Evolutionary conservation across 2,113 vertebrate genomes (phyloP).

Genomic region (Corydoras maculifer): DNA sequence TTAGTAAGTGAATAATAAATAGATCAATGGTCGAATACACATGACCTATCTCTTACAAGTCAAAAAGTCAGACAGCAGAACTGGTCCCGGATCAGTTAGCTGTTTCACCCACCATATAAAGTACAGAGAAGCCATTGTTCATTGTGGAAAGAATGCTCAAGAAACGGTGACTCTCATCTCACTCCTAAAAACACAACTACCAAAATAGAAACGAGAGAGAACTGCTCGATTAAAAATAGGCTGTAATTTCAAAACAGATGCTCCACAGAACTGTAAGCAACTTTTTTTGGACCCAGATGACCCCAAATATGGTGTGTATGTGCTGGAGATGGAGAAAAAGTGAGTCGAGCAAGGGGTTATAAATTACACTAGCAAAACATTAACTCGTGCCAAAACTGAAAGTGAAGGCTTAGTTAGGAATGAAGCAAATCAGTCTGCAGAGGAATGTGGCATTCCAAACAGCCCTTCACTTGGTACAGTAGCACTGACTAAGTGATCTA

Average conservation of each 20-base stretch:
- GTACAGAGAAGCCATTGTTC: constrained; percentile 61
- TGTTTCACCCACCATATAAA: not conserved
- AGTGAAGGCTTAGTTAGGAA: constrained; percentile 28
- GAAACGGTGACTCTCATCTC: constrained; percentile 54
- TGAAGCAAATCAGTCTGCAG: constrained; percentile 19
- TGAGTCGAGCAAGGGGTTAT: constrained; percentile 3
- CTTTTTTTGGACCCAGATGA: constrained; percentile 15
- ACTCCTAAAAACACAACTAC: constrained; percentile 53
- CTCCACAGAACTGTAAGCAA: constrained; percentile 36
- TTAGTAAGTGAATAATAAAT: constrained; percentile 2
- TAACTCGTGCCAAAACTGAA: constrained; percentile 17
- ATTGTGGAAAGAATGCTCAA: constrained; percentile 56
- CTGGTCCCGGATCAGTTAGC: constrained; percentile 23
- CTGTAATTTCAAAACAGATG: constrained; percentile 41
- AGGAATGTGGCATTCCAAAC: not conserved
- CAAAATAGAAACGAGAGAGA: constrained; percentile 57
- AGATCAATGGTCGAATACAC: not conserved
- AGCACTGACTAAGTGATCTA: not conserved
- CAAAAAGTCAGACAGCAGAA: not conserved
- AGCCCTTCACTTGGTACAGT: not conserved
- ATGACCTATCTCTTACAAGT: constrained; percentile 15
- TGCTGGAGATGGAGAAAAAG: constrained; percentile 1
- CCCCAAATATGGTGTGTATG: constrained; percentile 20
- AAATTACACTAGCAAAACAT: constrained; percentile 17
- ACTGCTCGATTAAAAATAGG: constrained; percentile 63